Percentiles rank a stretch among this genome's conserved stretches.
phyloP scores from a whole-genome alignment of 2,888 invertebrate genomes.

The Hypsopygia costalis region DNA sequence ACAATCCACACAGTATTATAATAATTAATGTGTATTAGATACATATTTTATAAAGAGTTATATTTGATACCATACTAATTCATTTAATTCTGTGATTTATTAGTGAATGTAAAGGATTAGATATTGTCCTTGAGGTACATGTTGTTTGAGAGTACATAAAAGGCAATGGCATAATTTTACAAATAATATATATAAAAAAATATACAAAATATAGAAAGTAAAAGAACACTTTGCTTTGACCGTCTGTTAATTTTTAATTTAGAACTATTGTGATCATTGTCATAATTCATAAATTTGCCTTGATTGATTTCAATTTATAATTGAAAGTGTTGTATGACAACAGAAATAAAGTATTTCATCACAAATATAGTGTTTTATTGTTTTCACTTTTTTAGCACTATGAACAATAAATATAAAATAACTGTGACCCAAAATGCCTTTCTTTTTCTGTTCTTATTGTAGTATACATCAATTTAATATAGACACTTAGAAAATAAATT shows the following conservation, averaged over 20 bases:
- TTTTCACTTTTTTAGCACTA: no score
- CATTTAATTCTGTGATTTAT: constrained; percentile 4
- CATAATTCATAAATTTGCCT: constrained; percentile 4
- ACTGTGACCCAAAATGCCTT: no score
- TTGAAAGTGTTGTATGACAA: constrained; percentile 38
- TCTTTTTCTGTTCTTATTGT: no score
- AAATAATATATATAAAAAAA: neutral
- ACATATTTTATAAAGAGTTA: constrained; percentile 37
- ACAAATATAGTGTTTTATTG: no score
- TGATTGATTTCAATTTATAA: neutral
- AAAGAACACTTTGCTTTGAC: neutral
- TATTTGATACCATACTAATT: constrained; percentile 44
- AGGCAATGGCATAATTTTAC: neutral
- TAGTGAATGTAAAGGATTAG: constrained; percentile 1
- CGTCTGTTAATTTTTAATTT: neutral
- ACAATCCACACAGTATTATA: constrained; percentile 9
- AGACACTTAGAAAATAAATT: no score
- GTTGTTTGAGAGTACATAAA: neutral
- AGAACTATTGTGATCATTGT: neutral
- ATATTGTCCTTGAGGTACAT: neutral
- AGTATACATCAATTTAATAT: no score
- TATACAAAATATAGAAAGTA: neutral
- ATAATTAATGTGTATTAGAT: constrained; percentile 15
- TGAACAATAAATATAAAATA: no score
- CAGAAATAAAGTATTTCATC: constrained; percentile 31